Conservation (phyloP, 2,797 vertebrate species). For the Graptemys geographica region DNA sequence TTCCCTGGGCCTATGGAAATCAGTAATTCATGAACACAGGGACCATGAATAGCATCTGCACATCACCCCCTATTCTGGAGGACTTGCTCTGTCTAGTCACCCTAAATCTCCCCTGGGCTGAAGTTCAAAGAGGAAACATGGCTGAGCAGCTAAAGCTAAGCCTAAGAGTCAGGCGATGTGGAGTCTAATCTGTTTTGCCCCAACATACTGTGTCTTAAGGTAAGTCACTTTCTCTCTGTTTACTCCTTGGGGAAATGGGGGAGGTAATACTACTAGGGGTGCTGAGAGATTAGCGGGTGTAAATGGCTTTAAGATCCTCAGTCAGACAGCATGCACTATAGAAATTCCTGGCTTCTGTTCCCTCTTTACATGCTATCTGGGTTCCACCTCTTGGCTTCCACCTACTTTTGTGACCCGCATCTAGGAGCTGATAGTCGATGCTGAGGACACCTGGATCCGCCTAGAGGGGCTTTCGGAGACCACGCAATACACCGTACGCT, state of each 20-base stretch:
- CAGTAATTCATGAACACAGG: background rate
- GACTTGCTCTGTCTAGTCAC: background rate
- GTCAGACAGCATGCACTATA: background rate
- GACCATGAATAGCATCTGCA: background rate
- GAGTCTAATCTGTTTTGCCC: background rate
- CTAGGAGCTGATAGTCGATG: constrained; percentile 96
- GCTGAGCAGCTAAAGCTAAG: background rate
- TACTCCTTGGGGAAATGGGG: background rate
- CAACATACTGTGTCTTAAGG: background rate
- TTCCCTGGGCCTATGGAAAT: background rate
- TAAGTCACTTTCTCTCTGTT: background rate
- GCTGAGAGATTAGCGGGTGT: background rate
- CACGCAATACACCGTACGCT: constrained; percentile 91
- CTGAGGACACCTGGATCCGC: constrained; percentile 97
- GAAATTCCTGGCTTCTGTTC: constrained; percentile 45
- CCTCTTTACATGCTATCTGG: constrained; percentile 39
- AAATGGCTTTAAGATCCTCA: rapidly evolving
- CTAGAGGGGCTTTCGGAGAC: constrained; percentile 94
- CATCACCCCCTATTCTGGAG: background rate
- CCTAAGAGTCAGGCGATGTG: background rate
- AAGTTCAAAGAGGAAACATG: background rate
- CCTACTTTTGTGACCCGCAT: constrained; percentile 21
- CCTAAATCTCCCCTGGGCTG: background rate
- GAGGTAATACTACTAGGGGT: background rate
- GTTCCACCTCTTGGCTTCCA: constrained; percentile 12